A percentile compares a stretch with the other conserved stretches of the same genome.
Conservation (phyloP, 2,113 vertebrate species). For the Naja naja region DNA sequence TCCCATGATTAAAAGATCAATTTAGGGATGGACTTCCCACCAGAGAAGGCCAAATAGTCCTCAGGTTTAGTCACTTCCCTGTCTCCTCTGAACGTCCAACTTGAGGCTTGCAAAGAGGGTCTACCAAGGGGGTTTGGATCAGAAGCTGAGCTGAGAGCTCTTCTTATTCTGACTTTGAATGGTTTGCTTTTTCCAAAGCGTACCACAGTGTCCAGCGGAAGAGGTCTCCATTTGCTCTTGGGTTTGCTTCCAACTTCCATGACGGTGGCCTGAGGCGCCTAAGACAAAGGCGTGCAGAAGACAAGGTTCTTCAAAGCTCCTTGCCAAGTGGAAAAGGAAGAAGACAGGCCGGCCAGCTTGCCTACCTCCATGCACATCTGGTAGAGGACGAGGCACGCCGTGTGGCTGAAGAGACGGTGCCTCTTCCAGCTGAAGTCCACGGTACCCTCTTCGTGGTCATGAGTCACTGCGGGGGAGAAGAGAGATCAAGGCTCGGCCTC, state of each 20-base stretch:
- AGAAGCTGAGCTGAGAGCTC: not conserved
- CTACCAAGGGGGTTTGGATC: not conserved
- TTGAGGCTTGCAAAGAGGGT: not conserved
- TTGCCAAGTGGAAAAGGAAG: too few relatives aligned
- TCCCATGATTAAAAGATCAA: not conserved
- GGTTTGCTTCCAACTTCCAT: constrained; percentile 89
- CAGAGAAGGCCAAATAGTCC: not conserved
- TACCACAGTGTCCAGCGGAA: constrained; percentile 96
- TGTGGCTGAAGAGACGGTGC: constrained; percentile 93
- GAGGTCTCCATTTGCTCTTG: constrained; percentile 96
- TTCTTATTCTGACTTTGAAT: not conserved
- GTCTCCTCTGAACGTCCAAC: not conserved
- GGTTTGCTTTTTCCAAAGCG: constrained; percentile 33
- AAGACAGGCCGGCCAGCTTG: too few relatives aligned
- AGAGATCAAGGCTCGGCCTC: not conserved
- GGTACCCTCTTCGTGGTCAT: constrained; percentile 78
- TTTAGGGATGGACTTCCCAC: not conserved
- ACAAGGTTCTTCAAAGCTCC: too few relatives aligned
- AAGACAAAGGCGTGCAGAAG: constrained; percentile 45
- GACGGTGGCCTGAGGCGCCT: constrained; percentile 91
- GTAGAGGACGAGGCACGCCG: constrained; percentile 93
- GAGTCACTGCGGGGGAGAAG: constrained; percentile 77
- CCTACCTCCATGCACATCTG: constrained; percentile 97
- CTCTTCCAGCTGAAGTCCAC: constrained; percentile 96
- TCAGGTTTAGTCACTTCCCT: not conserved